Percentiles rank a stretch among this genome's conserved stretches.
Evolutionary conservation across 2,888 invertebrate genomes (phyloP).

Genomic region (Trichacis sp.): DNA sequence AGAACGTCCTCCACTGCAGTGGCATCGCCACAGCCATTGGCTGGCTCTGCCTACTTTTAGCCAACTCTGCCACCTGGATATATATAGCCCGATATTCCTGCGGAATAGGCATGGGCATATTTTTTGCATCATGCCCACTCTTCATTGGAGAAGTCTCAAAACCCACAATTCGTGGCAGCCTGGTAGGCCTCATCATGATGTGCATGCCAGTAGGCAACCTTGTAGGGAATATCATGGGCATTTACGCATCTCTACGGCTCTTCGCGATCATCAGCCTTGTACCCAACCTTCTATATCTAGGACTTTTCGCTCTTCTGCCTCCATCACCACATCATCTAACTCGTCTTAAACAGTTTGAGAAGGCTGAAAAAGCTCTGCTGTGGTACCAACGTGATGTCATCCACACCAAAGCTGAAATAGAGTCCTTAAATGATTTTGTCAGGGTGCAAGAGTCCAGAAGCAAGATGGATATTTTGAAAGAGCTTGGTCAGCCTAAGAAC

Average conservation of each 20-base stretch:
- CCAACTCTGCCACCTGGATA: constrained; percentile 46
- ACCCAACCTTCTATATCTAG: constrained; percentile 48
- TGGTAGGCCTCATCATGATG: constrained; percentile 53
- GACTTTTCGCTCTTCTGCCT: constrained; percentile 52
- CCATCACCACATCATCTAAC: constrained; percentile 58
- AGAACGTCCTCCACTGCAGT: constrained; percentile 42
- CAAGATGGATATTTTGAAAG: constrained; percentile 26
- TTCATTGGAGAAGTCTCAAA: constrained; percentile 56
- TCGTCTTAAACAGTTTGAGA: constrained; percentile 35
- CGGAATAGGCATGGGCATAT: constrained; percentile 54
- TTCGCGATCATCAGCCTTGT: constrained; percentile 54
- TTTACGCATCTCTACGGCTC: constrained; percentile 49
- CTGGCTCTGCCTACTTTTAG: constrained; percentile 47
- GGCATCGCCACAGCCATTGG: constrained; percentile 46
- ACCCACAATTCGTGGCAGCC: constrained; percentile 56
- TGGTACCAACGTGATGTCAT: constrained; percentile 56
- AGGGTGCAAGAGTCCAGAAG: constrained; percentile 35
- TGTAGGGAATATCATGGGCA: constrained; percentile 56
- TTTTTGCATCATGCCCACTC: constrained; percentile 52
- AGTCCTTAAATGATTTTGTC: constrained; percentile 49
- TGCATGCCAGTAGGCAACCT: constrained; percentile 56
- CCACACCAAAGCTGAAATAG: constrained; percentile 46
- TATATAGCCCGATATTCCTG: constrained; percentile 46
- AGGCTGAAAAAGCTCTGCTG: constrained; percentile 50
- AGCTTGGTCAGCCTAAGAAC: constrained; percentile 34